Evolutionary conservation across 2,888 invertebrate genomes (phyloP), one percentile per base, ranked within the genome.

Genomic region (Folsomia candida): DNA sequence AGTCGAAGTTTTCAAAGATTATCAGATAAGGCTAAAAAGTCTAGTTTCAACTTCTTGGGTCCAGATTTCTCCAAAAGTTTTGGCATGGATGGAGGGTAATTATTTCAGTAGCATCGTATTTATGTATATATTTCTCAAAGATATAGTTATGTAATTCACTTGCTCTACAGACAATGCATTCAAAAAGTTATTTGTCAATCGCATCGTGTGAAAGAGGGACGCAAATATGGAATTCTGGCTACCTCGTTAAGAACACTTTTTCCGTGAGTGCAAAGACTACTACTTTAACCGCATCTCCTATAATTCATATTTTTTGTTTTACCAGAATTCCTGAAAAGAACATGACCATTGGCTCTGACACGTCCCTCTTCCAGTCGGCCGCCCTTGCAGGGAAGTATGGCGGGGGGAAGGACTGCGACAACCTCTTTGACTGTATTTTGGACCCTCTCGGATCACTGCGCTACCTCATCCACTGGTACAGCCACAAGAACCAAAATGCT

Each of bases 401-500:
- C 14, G 67, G 71, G 22, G 71, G 66, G 58, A 69, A 72, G 6
- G 70, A 57, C 62, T 77, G 77, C 29, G 72, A 65, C 1, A 69
- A 71, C 29, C 63, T 70, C 24, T 77, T 73, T 54, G 72, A 73
- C 20, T 77, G 77, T 57, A 73, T 77, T 37, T 73, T 77, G 60
- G 75, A 75, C 51, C 68, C 75, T 58, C 67, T 77, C 26, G 75
- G 73, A 26, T 62, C 75, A 18, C 70, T 68, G 11, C 51, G 74
- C 18, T 76, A 76, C 60, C 69, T 73, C n/a, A 28, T 74, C 37
- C 74, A 76, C 24, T 76, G 75, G 77, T 77, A 72, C 20, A 4
- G 11, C n/a, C 54, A 54, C 22, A 54, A 54, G 22, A 14, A 54
- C n/a, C 11, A 54, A 54, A 54, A 54, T 54, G 54, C 54, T 20